Base-by-base conservation (phyloP, 2,113 vertebrate genomes). In the Ophthalmotilapia sp. region DNA sequence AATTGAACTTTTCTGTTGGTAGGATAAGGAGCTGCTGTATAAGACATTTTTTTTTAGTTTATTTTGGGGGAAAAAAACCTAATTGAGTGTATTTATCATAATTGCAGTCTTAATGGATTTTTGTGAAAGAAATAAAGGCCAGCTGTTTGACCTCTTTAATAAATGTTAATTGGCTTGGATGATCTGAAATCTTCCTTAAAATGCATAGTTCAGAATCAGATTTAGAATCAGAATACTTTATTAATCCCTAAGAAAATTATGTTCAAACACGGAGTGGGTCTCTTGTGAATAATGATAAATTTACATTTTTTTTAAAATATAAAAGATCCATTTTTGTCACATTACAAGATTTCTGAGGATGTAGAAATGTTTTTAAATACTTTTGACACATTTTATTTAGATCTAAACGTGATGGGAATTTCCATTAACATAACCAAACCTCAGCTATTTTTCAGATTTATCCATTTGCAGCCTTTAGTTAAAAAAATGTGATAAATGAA, bases 61-160 rank as follows among this genome's bases (percentile, higher is more conserved):
- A 26, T 2, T 26, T 2, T 0, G 1, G 6, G 26, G 3, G 0
- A 0, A 73, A 45, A n/a, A 17, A 29, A 19, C 3, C 55, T 10
- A 73, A 45, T 75, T 49, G 14, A 47, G 42, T 29, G 14, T 29
- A 75, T 47, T 75, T 47, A 75, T 47, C 70, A 75, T 31, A 75
- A 47, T 47, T 75, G 70, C 14, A 75, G 70, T 47, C 14, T 45
- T 19, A 47, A 75, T 75, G 40, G 14, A 75, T 29, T 75, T 75
- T 75, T 75, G 68, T 29, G 68, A 75, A 75, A 47, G 68, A 75
- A 47, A 73, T 17, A 45, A 45, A 75, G 40, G 23, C 6, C 14
- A 75, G 21, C 40, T 47, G 23, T 75, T 47, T 75, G 68, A 75
- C 68, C 68, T 45, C 40, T 47, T 75, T 47, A 47, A 75, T 47